These are phyloP conservation scores for Chrysochloris asiatica DNA, from an alignment of 2,113 vertebrate species.

Conservation along the genomic window DNA sequence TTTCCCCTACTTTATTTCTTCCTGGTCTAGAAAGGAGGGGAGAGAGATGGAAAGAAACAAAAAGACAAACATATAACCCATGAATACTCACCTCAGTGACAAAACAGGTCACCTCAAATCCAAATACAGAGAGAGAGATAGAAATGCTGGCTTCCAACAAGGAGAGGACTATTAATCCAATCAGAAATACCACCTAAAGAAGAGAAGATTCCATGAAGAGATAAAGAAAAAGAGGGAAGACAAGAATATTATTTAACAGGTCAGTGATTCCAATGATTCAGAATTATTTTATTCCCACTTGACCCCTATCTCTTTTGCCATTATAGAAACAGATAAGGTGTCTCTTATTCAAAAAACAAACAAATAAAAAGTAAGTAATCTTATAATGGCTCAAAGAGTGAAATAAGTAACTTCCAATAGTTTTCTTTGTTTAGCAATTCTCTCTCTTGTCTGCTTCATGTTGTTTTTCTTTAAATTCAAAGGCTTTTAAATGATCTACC, in stretches of 20 bases:
- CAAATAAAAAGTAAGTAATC: no score
- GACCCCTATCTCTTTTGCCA: neutral
- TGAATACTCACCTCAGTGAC: neutral
- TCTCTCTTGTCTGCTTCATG: neutral
- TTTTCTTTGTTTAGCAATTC: neutral
- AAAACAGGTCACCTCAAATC: neutral
- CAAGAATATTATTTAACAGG: neutral
- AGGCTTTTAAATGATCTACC: neutral
- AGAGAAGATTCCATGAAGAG: neutral
- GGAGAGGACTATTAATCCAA: neutral
- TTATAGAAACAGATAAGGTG: neutral
- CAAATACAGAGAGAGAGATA: neutral
- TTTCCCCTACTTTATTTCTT: neutral
- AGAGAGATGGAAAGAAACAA: neutral
- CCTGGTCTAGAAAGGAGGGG: neutral
- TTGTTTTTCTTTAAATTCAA: neutral
- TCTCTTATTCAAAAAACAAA: neutral
- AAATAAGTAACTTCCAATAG: neutral
- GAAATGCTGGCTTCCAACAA: neutral
- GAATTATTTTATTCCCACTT: neutral
- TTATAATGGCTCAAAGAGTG: neutral
- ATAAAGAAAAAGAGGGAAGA: no score
- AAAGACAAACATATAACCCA: neutral
- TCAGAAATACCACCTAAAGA: neutral
- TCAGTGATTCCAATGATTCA: neutral